Evolutionary conservation across 2,113 vertebrate species (phyloP).

Genomic region (Oxygymnocypris stewartii): DNA sequence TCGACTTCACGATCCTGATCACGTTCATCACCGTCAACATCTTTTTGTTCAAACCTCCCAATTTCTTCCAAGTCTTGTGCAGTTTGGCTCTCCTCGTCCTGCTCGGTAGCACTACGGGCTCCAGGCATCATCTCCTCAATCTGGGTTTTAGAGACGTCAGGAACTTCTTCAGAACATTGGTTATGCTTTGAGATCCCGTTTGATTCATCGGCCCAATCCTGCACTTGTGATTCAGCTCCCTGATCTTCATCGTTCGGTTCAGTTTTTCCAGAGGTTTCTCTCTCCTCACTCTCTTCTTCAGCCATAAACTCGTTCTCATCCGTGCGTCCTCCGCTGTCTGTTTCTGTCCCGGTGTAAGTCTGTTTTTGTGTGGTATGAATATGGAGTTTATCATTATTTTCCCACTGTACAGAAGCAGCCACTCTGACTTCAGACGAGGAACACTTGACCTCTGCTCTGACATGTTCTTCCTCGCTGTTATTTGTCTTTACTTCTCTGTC

Average conservation of each 20-base stretch:
- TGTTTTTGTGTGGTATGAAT: not conserved
- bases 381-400: conserved; percentile 27
- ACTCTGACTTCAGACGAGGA: not conserved
- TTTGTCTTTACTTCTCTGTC: conserved; percentile 20
- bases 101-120: not conserved
- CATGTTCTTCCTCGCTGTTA: conserved; percentile 12
- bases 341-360: not conserved
- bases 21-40: not conserved
- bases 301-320: not conserved
- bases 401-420: conserved; percentile 33
- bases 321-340: not conserved
- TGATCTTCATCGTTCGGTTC: not conserved
- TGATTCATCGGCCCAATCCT: not conserved
- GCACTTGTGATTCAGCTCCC: not conserved
- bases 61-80: not conserved
- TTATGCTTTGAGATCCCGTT: not conserved
- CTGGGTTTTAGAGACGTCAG: not conserved
- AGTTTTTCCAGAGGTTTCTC: not conserved
- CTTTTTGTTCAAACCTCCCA: not conserved
- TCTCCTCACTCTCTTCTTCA: not conserved
- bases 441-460: not conserved
- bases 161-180: not conserved
- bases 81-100: no score
- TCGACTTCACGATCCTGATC: not conserved
- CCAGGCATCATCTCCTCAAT: not conserved